These are phyloP conservation scores for Phrynosoma platyrhinos DNA, from an alignment of 2,113 vertebrate genomes.

Conservation along the genomic window DNA sequence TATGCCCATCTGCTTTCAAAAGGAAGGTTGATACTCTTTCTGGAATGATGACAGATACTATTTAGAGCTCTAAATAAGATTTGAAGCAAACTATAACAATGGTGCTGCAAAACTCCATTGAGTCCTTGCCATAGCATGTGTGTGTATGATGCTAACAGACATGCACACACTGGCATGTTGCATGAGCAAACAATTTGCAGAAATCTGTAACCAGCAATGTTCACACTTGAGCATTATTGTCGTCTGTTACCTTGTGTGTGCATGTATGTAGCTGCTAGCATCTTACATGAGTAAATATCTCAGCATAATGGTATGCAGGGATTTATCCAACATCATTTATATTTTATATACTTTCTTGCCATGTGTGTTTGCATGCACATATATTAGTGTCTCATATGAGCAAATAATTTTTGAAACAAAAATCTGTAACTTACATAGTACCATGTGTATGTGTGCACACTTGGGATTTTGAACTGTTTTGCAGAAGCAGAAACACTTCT, in stretches of 20 bases:
- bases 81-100: neutral
- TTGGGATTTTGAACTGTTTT: conserved; percentile 34
- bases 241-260: neutral
- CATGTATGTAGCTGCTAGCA: neutral
- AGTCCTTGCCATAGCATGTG: no score
- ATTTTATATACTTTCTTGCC: no score
- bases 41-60: neutral
- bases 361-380: neutral
- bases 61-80: neutral
- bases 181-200: no score
- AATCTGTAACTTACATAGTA: neutral
- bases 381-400: neutral
- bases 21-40: neutral
- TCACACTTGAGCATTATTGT: no score
- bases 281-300: no score
- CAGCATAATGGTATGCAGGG: no score
- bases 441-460: neutral
- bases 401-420: neutral
- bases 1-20: neutral
- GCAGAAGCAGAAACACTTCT: neutral
- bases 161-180: no score
- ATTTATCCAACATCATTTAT: no score
- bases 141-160: no score
- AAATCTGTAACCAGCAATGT: no score
- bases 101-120: neutral